Conservation (phyloP, 1,140 invertebrate genomes). For the Diabrotica virgifera region DNA sequence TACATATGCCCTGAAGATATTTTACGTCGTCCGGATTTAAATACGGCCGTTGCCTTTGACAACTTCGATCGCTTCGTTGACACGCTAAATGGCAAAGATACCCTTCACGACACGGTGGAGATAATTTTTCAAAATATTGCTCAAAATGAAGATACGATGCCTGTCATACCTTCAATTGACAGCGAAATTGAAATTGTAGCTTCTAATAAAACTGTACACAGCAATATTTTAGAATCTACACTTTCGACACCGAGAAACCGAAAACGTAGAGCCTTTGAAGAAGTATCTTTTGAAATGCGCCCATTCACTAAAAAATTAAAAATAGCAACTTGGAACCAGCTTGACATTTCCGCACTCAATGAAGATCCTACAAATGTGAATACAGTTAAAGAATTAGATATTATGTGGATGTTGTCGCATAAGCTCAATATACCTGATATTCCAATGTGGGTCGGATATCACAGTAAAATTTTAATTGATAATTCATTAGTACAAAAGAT, state of each 20-base stretch:
- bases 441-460: too few relatives aligned
- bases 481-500: constrained; percentile 15
- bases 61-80: too few relatives aligned
- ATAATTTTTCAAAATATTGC: not conserved
- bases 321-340: constrained; percentile 24
- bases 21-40: constrained; percentile 8
- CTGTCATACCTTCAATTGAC: not conserved
- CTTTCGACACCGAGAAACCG: constrained; percentile 14
- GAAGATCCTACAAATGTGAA: too few relatives aligned
- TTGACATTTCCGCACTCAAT: constrained; percentile 18
- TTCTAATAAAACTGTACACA: not conserved
- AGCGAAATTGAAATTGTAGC: not conserved
- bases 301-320: constrained; percentile 22
- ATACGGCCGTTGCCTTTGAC: not conserved
- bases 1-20: constrained; percentile 7
- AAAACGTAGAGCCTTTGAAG: too few relatives aligned
- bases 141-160: not conserved
- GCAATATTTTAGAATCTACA: not conserved
- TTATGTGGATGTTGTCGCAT: too few relatives aligned
- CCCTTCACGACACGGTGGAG: too few relatives aligned
- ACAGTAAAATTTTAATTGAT: constrained; percentile 19
- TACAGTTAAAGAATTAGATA: too few relatives aligned
- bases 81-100: too few relatives aligned
- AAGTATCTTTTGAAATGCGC: constrained; percentile 18
- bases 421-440: too few relatives aligned